A percentile compares a stretch with the other conserved stretches of the same genome.
These are phyloP conservation scores for Muschampia plurimacula DNA, from an alignment of 2,888 invertebrate species.

Conservation along the genomic window DNA sequence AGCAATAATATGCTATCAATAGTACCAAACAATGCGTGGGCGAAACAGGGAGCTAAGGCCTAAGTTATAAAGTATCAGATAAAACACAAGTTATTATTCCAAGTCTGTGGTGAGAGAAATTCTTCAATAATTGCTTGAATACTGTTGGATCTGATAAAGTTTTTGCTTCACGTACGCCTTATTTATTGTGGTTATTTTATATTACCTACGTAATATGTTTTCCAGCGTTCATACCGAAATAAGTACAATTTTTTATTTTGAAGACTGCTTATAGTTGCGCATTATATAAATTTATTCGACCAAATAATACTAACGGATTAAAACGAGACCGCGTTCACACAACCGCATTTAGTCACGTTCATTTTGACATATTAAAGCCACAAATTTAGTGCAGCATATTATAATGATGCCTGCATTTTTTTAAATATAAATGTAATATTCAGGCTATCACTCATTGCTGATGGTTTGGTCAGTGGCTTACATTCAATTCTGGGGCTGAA, in stretches of 20 bases:
- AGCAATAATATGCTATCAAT: neutral
- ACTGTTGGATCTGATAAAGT: slow-evolving; percentile 15
- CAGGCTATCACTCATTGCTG: no score
- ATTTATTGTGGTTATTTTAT: neutral
- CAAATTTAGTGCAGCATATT: slow-evolving; percentile 18
- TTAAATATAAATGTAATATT: no score
- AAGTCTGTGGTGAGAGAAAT: slow-evolving; percentile 23
- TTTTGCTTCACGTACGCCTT: neutral
- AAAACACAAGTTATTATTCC: slow-evolving; percentile 21
- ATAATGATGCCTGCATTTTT: slow-evolving; percentile 4
- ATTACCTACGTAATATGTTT: neutral
- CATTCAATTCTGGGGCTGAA: no score
- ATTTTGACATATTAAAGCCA: slow-evolving; percentile 30
- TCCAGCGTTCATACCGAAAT: neutral
- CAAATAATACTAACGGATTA: slow-evolving; percentile 17
- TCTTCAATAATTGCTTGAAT: slow-evolving; percentile 20
- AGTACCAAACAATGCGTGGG: neutral
- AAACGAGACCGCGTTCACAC: slow-evolving; percentile 7
- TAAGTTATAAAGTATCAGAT: slow-evolving; percentile 12
- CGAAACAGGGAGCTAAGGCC: neutral
- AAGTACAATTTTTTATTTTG: neutral
- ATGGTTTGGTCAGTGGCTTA: no score
- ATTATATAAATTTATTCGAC: neutral
- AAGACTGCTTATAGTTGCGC: neutral
- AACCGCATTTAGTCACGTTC: slow-evolving; percentile 34